Evolutionary conservation across 2,113 vertebrate genomes (phyloP), one percentile per base, ranked within the genome.

Genomic region (Nothoprocta perdicaria): DNA sequence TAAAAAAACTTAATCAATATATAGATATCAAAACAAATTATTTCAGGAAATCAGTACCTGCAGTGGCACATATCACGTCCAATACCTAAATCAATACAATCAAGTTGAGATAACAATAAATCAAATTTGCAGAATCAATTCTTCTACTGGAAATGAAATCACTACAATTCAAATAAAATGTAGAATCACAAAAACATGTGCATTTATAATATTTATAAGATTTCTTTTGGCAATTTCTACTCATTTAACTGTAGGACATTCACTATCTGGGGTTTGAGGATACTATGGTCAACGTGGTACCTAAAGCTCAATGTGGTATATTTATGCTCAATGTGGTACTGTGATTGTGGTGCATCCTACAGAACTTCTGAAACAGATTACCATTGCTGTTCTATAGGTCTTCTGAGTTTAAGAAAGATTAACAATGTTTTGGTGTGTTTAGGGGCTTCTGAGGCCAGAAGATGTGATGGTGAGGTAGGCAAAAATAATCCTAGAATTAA

Each of bases 1-100:
- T 88, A 85, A 95, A 87, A 55, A 94, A 94, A 82, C 22, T 19
- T 68, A 86, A 94, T 95, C 93, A 46, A 72, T 93, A 45, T 53
- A 38, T 93, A 81, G 90, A 55, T 80, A 89, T 86, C 58, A 57
- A 91, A 96, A 57, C 46, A 94, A 94, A 61, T 86, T 75, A 82
- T 92, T 91, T 84, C 76, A 69, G 63, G 55, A 67, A 90, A 96
- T 78, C 68, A 93, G 58, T 86, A 94, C 73, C 72, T 57, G n/a
- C 52, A 74, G 61, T 71, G 31, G 46, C 26, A 86, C 61, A 53
- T 62, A 79, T 21, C 23, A 69, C 87, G 82, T 52, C 95, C 85
- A 86, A 78, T 65, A 58, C 16, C 81, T 72, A 65, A 86, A 87
- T 96, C 95, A 88, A 84, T 96, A 77, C 2, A 65, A 93, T 84